A percentile compares a stretch with the other conserved stretches of the same genome.
These are phyloP conservation scores for Actinia equina DNA, from an alignment of 64 coral and sea anemone genomes.

Conservation along the genomic window DNA sequence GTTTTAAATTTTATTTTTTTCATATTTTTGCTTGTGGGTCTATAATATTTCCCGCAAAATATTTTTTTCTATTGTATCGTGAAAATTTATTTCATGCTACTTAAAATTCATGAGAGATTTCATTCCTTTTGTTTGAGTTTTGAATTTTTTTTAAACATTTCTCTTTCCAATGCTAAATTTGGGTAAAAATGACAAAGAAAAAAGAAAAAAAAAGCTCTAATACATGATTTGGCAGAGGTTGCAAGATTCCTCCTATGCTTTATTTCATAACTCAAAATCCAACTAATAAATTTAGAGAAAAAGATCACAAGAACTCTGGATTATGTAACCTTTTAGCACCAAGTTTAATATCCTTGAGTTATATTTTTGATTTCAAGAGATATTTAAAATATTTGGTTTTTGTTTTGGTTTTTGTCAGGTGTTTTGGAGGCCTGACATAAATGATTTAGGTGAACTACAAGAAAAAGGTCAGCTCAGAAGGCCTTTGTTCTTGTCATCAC, in stretches of 20 bases:
- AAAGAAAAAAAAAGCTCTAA: not conserved
- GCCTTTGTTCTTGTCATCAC: not conserved
- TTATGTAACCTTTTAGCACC: not conserved
- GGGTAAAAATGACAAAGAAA: not conserved
- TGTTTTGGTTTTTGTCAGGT: conserved; percentile 13
- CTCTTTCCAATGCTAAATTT: not conserved
- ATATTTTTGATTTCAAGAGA: not conserved
- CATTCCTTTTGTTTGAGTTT: not conserved
- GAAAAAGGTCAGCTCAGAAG: not conserved
- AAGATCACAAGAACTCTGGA: not conserved
- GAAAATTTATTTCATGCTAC: too few relatives aligned
- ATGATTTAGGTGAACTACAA: not conserved
- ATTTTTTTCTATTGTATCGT: too few relatives aligned
- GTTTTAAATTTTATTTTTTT: not conserved
- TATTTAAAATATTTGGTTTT: not conserved
- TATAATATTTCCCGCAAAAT: not conserved
- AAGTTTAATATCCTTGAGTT: not conserved
- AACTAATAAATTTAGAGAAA: not conserved
- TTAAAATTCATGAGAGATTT: not conserved
- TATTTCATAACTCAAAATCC: too few relatives aligned
- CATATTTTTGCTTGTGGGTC: not conserved
- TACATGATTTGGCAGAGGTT: too few relatives aligned
- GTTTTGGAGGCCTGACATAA: not conserved
- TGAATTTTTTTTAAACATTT: not conserved
- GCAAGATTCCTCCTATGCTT: too few relatives aligned